A percentile compares a stretch with the other conserved stretches of the same genome.
Conservation (phyloP, 2,888 invertebrate species). For the Steinernema scapterisci region DNA sequence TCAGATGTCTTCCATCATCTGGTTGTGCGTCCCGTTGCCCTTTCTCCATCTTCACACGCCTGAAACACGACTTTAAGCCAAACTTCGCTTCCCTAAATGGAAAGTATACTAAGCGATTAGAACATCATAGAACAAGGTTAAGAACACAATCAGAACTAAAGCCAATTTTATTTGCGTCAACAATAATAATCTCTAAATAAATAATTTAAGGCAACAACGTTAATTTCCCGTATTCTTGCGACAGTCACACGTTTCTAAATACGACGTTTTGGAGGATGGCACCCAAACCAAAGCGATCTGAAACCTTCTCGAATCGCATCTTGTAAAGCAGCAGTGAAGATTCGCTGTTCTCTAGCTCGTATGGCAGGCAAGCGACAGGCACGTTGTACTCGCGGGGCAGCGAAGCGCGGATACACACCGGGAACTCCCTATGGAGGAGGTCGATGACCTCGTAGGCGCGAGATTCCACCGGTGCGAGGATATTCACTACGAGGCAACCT, state of each 20-base stretch:
- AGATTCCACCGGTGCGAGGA: background rate
- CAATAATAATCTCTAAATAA: background rate
- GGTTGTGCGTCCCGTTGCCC: background rate
- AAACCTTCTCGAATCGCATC: conserved; percentile 11
- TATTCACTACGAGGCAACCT: conserved; percentile 4
- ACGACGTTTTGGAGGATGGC: background rate
- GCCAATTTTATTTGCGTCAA: no score
- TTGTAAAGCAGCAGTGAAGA: background rate
- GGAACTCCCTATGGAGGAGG: conserved; percentile 34
- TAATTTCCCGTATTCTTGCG: background rate
- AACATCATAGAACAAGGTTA: background rate
- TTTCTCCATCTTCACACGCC: background rate
- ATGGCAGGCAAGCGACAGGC: conserved; percentile 43
- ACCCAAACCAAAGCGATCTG: background rate
- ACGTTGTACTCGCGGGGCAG: conserved; percentile 38
- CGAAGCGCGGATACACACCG: conserved; percentile 36
- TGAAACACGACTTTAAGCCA: background rate
- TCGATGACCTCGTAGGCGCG: background rate
- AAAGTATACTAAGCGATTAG: no score
- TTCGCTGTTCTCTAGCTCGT: conserved; percentile 34
- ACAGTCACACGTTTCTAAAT: background rate
- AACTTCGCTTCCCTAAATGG: background rate
- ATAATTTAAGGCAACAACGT: background rate
- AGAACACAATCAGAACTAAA: no score
- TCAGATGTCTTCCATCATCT: background rate